Conservation (phyloP, 2,888 invertebrate genomes). For the Cryptocephalus moraei region DNA sequence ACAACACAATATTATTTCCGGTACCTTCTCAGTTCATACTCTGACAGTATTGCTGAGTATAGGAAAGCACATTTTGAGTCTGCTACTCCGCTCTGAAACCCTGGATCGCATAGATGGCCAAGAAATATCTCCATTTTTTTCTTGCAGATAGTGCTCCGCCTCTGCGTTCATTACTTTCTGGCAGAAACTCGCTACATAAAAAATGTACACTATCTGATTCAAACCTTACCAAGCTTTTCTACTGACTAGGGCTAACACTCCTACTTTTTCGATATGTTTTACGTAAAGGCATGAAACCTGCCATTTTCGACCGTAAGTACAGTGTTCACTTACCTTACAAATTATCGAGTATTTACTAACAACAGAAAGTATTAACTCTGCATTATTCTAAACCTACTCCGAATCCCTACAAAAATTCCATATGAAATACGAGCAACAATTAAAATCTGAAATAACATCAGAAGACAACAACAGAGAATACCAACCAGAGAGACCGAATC, state of each 20-base stretch:
- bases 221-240: too few species aligned
- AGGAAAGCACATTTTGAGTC: not conserved
- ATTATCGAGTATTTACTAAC: constrained; percentile 5
- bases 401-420: too few species aligned
- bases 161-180: constrained; percentile 6
- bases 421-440: too few species aligned
- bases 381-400: not conserved
- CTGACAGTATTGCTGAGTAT: not conserved
- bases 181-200: constrained; percentile 6
- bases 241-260: constrained; percentile 6
- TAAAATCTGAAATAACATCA: too few species aligned
- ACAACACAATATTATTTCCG: constrained; percentile 2
- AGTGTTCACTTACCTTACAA: constrained; percentile 5
- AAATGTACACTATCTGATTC: constrained; percentile 7
- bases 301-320: constrained; percentile 5
- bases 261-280: constrained; percentile 6
- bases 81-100: constrained; percentile 4
- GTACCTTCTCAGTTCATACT: not conserved
- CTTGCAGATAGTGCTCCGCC: constrained; percentile 6
- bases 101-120: constrained; percentile 6
- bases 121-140: constrained; percentile 7
- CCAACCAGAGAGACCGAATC: too few species aligned
- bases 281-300: constrained; percentile 7
- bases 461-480: too few species aligned
- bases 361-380: constrained; percentile 5